Percentiles rank a stretch among this genome's conserved stretches.
phyloP scores from a whole-genome alignment of 1,140 invertebrate genomes.

The Oncopodura yosiiana region DNA sequence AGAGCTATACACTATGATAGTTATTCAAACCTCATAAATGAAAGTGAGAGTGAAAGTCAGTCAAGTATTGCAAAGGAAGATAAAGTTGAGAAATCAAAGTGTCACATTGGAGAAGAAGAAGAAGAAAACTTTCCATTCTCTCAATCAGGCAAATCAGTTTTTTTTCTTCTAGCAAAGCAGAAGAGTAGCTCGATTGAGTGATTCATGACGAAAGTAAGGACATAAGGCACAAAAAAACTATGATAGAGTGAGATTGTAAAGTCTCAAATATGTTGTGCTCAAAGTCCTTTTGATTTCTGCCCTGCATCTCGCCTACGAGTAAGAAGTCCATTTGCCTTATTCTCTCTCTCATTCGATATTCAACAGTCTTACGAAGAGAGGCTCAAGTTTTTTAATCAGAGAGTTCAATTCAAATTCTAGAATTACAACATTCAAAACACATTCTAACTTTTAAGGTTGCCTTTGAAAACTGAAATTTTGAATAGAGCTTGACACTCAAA shows the following conservation, averaged over 20 bases:
- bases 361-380: neutral
- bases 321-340: neutral
- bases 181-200: no score
- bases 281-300: no score
- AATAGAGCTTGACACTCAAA: slow-evolving; percentile 4
- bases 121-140: slow-evolving; percentile 14
- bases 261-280: no score
- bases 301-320: neutral
- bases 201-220: no score
- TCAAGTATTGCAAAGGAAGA: slow-evolving; percentile 5
- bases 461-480: slow-evolving; percentile 6
- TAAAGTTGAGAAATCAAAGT: slow-evolving; percentile 25
- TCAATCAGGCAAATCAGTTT: neutral
- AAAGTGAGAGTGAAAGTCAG: no score
- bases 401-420: slow-evolving; percentile 9
- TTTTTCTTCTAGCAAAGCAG: no score
- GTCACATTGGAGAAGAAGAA: slow-evolving; percentile 15
- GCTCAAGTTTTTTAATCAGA: neutral
- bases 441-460: slow-evolving; percentile 5
- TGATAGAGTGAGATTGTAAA: no score
- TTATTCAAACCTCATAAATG: no score
- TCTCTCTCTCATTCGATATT: slow-evolving; percentile 11
- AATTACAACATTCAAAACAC: slow-evolving; percentile 9
- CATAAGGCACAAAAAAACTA: no score
- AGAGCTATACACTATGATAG: no score